Conservation (phyloP, 2,888 invertebrate species). For the Eupithecia centaureata region DNA sequence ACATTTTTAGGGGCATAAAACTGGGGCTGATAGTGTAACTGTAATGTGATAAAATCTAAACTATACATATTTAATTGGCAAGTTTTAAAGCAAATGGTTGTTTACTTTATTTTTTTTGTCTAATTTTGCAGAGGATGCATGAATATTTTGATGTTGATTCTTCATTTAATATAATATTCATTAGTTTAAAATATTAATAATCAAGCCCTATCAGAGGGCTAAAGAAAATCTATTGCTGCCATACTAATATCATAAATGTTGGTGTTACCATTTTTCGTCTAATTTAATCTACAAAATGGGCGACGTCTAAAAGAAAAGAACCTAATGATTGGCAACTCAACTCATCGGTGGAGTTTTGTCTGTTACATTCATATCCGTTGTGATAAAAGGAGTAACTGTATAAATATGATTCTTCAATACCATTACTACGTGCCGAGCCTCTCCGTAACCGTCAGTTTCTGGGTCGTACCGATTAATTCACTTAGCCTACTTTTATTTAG, state of each 20-base stretch:
- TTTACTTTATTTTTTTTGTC: not conserved
- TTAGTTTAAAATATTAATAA: not conserved
- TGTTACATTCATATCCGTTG: not conserved
- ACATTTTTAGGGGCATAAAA: slow-evolving; percentile 6
- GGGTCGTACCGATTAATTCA: slow-evolving; percentile 80
- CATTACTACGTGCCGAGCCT: slow-evolving; percentile 46
- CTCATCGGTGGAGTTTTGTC: slow-evolving; percentile 3
- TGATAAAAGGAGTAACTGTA: slow-evolving; percentile 12
- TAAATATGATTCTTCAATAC: slow-evolving; percentile 40
- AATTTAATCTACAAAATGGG: not conserved
- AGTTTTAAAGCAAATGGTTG: not conserved
- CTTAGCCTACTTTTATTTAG: slow-evolving; percentile 80
- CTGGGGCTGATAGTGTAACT: not conserved
- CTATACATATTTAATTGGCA: not conserved
- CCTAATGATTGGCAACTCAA: not conserved
- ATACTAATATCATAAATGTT: not conserved
- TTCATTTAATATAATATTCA: not conserved
- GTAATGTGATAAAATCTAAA: slow-evolving; percentile 1
- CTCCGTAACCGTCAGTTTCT: slow-evolving; percentile 65
- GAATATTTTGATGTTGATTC: not conserved
- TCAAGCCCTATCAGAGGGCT: too few relatives aligned
- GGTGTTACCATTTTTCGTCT: not conserved
- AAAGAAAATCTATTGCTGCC: too few relatives aligned
- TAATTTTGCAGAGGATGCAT: not conserved
- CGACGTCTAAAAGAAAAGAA: not conserved